Percentiles rank a stretch among this genome's conserved stretches.
These are phyloP conservation scores for Callipepla californica DNA, from an alignment of 2,113 vertebrate genomes.

Conservation along the genomic window DNA sequence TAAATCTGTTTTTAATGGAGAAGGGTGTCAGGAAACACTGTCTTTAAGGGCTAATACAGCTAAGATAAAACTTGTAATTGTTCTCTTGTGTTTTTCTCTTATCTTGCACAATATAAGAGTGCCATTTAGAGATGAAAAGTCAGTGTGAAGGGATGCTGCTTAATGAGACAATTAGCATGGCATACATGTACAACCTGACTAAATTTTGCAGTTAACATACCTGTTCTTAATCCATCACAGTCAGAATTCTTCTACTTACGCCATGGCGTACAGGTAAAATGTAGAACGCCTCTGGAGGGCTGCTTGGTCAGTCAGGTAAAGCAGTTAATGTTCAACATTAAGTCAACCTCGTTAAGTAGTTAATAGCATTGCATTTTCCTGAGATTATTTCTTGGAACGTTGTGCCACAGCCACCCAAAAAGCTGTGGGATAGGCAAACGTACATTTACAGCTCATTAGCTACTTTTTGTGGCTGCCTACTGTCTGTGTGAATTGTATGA, in stretches of 20 bases:
- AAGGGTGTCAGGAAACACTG: neutral
- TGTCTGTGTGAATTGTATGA: neutral
- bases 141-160: neutral
- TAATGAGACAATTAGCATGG: neutral
- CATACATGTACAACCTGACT: neutral
- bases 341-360: neutral
- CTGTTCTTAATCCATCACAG: neutral
- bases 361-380: neutral
- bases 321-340: neutral
- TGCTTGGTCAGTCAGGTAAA: neutral
- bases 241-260: neutral
- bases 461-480: neutral
- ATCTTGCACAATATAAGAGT: neutral
- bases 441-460: neutral
- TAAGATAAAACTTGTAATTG: neutral
- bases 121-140: neutral
- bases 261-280: neutral
- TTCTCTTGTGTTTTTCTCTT: neutral
- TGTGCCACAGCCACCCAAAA: neutral
- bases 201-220: neutral
- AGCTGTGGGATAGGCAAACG: neutral
- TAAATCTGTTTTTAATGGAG: neutral
- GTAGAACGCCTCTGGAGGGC: neutral
- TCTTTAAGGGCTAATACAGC: neutral
- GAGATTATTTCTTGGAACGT: neutral